Evolutionary conservation across 2,888 invertebrate genomes (phyloP), one percentile per base, ranked within the genome.

Genomic region (Augiades crinisus): DNA sequence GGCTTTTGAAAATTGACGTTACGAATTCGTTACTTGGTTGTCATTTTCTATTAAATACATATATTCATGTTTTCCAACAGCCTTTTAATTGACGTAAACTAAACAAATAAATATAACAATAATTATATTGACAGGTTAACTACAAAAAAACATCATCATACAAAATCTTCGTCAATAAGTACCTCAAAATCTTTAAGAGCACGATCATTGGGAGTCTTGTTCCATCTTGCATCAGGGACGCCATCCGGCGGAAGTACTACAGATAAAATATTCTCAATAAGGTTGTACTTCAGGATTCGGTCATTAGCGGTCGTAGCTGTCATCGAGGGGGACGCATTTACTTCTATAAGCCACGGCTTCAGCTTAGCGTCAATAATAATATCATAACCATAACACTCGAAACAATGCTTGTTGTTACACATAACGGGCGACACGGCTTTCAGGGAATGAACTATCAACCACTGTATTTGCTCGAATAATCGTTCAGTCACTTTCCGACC

Each of bases 341-440:
- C 96, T 90, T 97, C 97, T 46, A 97, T 95, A 7, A 97, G 85
- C 97, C 97, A 98, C 0, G 98, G 98, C 74, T 98, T 98, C 21
- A 98, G 81, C 68, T 95, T 94, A 72, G 97, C 95, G 75, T 98
- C 98, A 63, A 98, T 98, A 63, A 98, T 98, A 45, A 98, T 98
- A 72, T 98, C 98, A 74, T 97, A 98, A 31, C 98, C 98, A 71
- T 98, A 99, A 68, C 97, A 97, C 81, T 97, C 97, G 71, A 96
- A 97, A 70, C 97, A 97, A 76, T 97, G 97, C 45, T 96, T 89
- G 80, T 98, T 98, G 64, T 96, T 98, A 0, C 97, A 95, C 92
- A 98, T 97, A 8, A 97, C 95, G 0, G 97, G 96, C 4, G 96
- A 94, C 0, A 98, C 98, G 2, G 98, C 96, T 81, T 97, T 96